Base-by-base conservation (phyloP, 2,797 vertebrate species). In the Pseudopleuronectes americanus region DNA sequence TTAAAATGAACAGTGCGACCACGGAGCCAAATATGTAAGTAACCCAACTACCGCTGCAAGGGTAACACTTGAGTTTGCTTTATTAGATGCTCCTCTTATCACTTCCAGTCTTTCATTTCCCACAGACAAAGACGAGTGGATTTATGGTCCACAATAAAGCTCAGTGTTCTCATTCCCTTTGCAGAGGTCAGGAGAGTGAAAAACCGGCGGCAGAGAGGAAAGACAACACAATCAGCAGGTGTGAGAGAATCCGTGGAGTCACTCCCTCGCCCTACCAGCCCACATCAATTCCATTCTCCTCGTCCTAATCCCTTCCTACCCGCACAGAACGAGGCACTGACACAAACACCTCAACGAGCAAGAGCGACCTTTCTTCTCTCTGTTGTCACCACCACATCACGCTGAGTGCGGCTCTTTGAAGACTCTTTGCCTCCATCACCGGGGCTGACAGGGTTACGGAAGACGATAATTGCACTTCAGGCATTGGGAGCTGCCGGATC, bases 351-450 rank as follows among this genome's bases (percentile, higher is more conserved):
- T 48, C 57, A 14, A 47, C 38, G 41, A 71, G 58, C 33, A 17
- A 43, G 21, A 19, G 43, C 48, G 52, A 84, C 77, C 83, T 88
- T 87, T 84, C 60, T 68, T 65, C 65, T 63, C 68, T 64, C 70
- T 55, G 77, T 64, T 81, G 80, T 75, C 79, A 79, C 79, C 68
- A 69, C 67, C 49, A 80, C 76, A 72, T 73, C 77, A 69, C 56
- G 77, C 84, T 71, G 73, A 81, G 78, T 54, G 75, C 65, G 43
- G 81, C 69, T 76, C 83, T 81, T 77, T 87, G 80, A 86, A 77
- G 79, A 65, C 84, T 72, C 75, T 72, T 71, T 75, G 12, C 36
- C 67, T 57, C 57, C 61, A 64, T 66, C 67, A 68, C 38, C 33
- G 3, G 72, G 65, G 66, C 75, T 38, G 74, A 85, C 78, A 54